Evolutionary conservation across 2,888 invertebrate species (phyloP).

Genomic region (Ormyrus thymus): DNA sequence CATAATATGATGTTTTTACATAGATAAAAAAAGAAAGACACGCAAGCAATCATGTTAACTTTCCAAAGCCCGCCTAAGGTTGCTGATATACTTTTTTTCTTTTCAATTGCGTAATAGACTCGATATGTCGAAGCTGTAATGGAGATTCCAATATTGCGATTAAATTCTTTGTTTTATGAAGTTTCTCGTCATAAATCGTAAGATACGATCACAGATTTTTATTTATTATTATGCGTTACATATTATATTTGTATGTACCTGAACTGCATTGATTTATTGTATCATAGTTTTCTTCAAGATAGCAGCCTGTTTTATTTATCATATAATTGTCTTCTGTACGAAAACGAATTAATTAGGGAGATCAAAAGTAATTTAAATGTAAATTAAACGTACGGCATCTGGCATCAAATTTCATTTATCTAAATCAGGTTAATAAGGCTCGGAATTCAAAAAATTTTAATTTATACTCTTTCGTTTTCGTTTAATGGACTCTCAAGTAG

Average conservation of each 20-base stretch:
- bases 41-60: background rate
- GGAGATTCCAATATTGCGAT: conserved; percentile 12
- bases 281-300: conserved; percentile 11
- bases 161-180: conserved; percentile 27
- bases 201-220: conserved; percentile 39
- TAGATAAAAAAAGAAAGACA: conserved; percentile 5
- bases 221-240: conserved; percentile 33
- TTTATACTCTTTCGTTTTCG: conserved; percentile 14
- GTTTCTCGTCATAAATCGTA: conserved; percentile 36
- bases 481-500: conserved; percentile 20
- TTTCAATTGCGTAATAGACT: conserved; percentile 14
- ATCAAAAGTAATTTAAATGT: background rate
- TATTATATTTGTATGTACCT: conserved; percentile 49
- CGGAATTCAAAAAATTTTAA: conserved; percentile 18
- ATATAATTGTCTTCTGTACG: background rate
- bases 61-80: conserved; percentile 1
- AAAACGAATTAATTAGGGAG: conserved; percentile 3
- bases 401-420: background rate
- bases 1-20: background rate
- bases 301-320: conserved; percentile 19
- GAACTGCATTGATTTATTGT: conserved; percentile 36
- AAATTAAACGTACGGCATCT: background rate
- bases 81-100: conserved; percentile 8
- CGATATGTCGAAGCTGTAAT: conserved; percentile 9
- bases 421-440: background rate